Evolutionary conservation across 1,140 invertebrate species (phyloP), one percentile per base, ranked within the genome.

Genomic region (Camponotus floridanus): DNA sequence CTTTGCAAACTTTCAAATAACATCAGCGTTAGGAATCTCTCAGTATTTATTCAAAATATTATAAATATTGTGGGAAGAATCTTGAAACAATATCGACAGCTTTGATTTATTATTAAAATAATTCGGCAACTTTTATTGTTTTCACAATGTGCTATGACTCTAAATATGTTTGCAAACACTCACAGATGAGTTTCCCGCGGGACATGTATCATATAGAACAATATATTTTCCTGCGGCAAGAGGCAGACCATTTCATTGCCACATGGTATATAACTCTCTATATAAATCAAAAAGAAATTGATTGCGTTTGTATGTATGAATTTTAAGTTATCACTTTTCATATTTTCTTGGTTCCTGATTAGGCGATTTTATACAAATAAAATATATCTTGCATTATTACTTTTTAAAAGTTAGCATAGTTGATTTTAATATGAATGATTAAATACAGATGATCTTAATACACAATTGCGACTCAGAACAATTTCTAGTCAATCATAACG

Each of bases 201-300:
- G 21, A 48, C 67, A 48, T 48, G 42, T 33, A 48, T 70, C 13
- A 48, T 15, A 51, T 70, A 59, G 36, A 76, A 61, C 73, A 57
- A 39, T 61, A 57, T n/a, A 73, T 76, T 76, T 76, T 57, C 33
- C 51, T 59, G 51, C 21, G 31, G 51, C 36, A 57, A 74, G 31
- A 59, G 51, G 48, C 48, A 57, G 51, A 57, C 33, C 57, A 42
- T 76, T 76, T 76, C 21, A 76, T 62, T 76, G 39, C 36, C 39
- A 31, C 36, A 18, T 18, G 61, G 33, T 45, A 18, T 45, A 45
- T 18, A 48, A 62, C 18, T 64, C 36, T 61, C n/a, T 36, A 8
- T 64, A 45, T 76, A 76, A 76, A 76, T 61, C 39, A 64, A 76
- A 62, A 31, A 76, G 26, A 76, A 42, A 68, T 68, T 61, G 57